Evolutionary conservation across 2,797 vertebrate species (phyloP).

Genomic region (Intellagama lesueurii): DNA sequence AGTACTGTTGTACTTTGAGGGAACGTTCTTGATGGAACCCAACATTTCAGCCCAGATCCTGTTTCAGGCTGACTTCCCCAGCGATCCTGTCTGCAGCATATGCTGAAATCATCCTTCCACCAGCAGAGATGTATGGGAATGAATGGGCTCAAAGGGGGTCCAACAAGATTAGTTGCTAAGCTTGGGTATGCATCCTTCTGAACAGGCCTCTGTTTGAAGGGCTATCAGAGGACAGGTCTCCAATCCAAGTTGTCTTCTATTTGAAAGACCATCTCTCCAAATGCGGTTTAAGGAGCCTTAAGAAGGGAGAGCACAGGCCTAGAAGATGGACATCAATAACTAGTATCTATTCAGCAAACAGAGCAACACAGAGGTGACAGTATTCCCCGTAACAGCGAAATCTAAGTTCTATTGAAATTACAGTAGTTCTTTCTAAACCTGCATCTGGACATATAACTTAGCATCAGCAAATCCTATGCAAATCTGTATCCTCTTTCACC

Average conservation of each 20-base stretch:
- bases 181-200: background rate
- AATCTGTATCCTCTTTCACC: background rate
- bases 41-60: background rate
- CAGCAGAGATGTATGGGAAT: background rate
- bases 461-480: background rate
- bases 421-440: background rate
- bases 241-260: background rate
- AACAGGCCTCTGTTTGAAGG: background rate
- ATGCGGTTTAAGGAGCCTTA: background rate
- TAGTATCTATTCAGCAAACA: background rate
- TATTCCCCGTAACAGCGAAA: background rate
- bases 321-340: background rate
- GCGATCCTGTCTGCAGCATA: background rate
- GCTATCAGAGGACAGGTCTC: background rate
- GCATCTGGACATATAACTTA: background rate
- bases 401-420: background rate
- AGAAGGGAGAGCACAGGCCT: background rate
- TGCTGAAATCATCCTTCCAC: background rate
- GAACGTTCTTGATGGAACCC: background rate
- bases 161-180: background rate
- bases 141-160: background rate
- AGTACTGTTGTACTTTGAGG: background rate
- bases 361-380: background rate
- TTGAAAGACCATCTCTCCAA: background rate
- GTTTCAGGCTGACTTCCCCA: background rate